Evolutionary conservation across 2,797 vertebrate genomes (phyloP), one percentile per base, ranked within the genome.

Genomic region (Benthosema pterotum): DNA sequence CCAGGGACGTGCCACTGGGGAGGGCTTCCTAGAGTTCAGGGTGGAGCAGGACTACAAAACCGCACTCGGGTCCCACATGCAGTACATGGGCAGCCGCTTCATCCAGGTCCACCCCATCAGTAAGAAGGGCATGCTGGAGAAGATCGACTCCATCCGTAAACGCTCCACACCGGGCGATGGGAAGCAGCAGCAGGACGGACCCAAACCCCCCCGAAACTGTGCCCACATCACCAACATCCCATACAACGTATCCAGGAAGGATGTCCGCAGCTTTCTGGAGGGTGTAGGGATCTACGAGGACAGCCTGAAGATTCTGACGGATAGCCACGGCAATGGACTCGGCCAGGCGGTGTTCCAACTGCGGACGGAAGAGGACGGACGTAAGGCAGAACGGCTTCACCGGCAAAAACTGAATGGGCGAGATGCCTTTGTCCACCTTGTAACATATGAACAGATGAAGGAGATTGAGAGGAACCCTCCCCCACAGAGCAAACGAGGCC

Each of bases 181-280:
- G 75, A 97, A 97, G 75, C 94, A 88, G 22, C 22, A 25, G 60
- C 87, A 92, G 11, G 96, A 96, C 68, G 87, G 94, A 63, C 73
- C 83, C 74, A 94, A 88, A 88, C 88, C 70, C 28, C 85, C 90
- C 47, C 94, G 96, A 74, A 83, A 94, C 69, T 99, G 96, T 75
- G 96, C 93, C 1, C 98, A 98, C 78, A 95, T 99, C 72, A 96
- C 96, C 73, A 99, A 99, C 91, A 96, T 99, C 78, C 97, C 98
- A 2, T 99, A 98, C 87, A 99, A 95, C 60, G 94, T 99, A 64
- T 95, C 94, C 55, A 98, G 97, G 86, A 95, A 97, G 83, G 98
- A 99, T 79, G 92, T 99, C 32, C 93, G 96, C 75, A 94, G 95
- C 38, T 99, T 99, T 85, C 80, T 99, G 38, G 96, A 99, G 65